A percentile compares a stretch with the other conserved stretches of the same genome.
Conservation (phyloP, 64 coral and sea anemone genomes). For the Stylophora pistillata region DNA sequence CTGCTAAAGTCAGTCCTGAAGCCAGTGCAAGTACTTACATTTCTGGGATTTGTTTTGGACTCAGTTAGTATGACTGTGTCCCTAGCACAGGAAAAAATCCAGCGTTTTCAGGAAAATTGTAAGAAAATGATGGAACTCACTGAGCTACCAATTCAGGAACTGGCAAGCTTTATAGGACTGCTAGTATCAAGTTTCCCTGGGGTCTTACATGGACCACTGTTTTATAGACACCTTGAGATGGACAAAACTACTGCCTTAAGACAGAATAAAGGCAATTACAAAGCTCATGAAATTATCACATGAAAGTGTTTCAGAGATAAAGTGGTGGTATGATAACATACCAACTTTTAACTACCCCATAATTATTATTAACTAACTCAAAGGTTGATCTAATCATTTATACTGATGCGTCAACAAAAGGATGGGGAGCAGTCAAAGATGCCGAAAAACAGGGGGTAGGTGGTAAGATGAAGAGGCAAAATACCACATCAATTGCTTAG, state of each 20-base stretch:
- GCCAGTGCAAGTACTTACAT: background rate
- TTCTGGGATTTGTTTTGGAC: constrained; percentile 21
- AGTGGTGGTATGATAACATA: constrained; percentile 59
- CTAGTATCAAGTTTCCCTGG: constrained; percentile 53
- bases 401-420: constrained; percentile 58
- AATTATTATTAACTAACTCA: constrained; percentile 19
- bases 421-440: constrained; percentile 33
- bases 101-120: constrained; percentile 25
- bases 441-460: constrained; percentile 38
- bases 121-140: background rate
- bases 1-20: background rate
- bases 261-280: constrained; percentile 29
- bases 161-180: constrained; percentile 58
- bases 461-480: constrained; percentile 34
- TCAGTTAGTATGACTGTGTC: constrained; percentile 22
- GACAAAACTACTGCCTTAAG: constrained; percentile 59
- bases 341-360: constrained; percentile 17
- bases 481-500: constrained; percentile 37
- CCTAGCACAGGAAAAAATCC: constrained; percentile 15
- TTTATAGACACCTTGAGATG: constrained; percentile 51
- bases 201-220: background rate
- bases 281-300: background rate
- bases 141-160: constrained; percentile 31
- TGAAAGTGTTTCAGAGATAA: background rate
- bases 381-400: constrained; percentile 1